Evolutionary conservation across 2,888 invertebrate species (phyloP).

Genomic region (Adela reaumurella): DNA sequence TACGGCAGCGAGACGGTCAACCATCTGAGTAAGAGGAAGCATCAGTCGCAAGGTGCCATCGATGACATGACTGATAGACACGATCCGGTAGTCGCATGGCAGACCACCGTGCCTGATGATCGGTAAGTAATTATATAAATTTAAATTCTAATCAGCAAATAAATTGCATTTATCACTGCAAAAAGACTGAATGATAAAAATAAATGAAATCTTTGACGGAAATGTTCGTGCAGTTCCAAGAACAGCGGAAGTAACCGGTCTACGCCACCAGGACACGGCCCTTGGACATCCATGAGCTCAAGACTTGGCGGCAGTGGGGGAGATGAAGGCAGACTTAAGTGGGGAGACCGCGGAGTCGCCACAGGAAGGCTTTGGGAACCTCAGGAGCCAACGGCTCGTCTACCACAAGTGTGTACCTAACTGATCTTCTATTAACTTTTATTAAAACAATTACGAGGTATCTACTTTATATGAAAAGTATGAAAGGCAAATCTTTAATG

Average conservation of each 20-base stretch:
- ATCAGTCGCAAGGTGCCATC: conserved; percentile 18
- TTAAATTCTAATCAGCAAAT: too few relatives aligned
- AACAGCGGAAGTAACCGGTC: conserved; percentile 15
- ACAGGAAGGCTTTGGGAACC: conserved; percentile 68
- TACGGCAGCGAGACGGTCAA: conserved; percentile 76
- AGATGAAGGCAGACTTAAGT: conserved; percentile 65
- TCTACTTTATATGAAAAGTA: too few relatives aligned
- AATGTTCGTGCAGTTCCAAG: not conserved
- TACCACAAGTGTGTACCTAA: conserved; percentile 53
- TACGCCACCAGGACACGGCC: conserved; percentile 19
- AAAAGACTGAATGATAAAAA: too few relatives aligned
- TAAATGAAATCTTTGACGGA: too few relatives aligned
- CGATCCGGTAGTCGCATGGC: conserved; percentile 43
- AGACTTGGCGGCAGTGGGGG: conserved; percentile 21
- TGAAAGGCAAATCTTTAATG: too few relatives aligned
- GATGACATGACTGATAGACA: conserved; percentile 19
- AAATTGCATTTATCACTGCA: too few relatives aligned
- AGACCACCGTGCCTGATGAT: conserved; percentile 35
- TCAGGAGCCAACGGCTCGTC: conserved; percentile 40
- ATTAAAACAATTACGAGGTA: too few relatives aligned
- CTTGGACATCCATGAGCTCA: conserved; percentile 38
- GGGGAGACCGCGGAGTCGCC: conserved; percentile 70
- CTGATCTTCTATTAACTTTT: not conserved
- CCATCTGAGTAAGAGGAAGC: conserved; percentile 35
- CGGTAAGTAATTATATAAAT: conserved; percentile 29